Percentiles rank a stretch among this genome's conserved stretches.
These are phyloP conservation scores for Tromatobia lineatoria DNA, from an alignment of 2,888 invertebrate species.

Conservation along the genomic window DNA sequence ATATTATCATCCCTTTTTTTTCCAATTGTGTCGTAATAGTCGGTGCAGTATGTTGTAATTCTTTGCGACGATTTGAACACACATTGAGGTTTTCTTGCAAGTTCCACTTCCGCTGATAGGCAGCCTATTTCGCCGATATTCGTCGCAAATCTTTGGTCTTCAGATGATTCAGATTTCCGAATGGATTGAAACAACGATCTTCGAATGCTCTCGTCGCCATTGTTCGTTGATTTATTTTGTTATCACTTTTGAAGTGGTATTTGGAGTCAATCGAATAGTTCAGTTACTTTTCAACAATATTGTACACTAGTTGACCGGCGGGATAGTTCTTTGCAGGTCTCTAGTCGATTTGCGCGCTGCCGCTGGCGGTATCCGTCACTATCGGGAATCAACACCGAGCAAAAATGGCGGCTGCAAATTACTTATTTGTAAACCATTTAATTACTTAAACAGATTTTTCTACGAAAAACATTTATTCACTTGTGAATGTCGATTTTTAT, in stretches of 20 bases:
- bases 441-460: background rate
- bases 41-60: slow-evolving; percentile 29
- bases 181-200: slow-evolving; percentile 24
- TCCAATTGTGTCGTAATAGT: slow-evolving; percentile 10
- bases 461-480: background rate
- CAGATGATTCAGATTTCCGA: slow-evolving; percentile 30
- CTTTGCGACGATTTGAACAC: slow-evolving; percentile 21
- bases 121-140: slow-evolving; percentile 25
- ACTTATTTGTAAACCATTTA: too few species aligned
- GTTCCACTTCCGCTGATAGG: slow-evolving; percentile 16
- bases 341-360: background rate
- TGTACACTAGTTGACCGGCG: background rate
- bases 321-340: background rate
- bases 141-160: slow-evolving; percentile 16
- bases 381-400: background rate
- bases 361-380: background rate
- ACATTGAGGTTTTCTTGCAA: background rate
- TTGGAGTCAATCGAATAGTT: slow-evolving; percentile 1
- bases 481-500: background rate
- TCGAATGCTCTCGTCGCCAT: background rate
- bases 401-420: background rate
- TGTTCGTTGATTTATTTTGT: background rate
- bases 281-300: background rate
- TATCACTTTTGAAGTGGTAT: slow-evolving; percentile 3
- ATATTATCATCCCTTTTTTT: slow-evolving; percentile 7